Conservation (phyloP, 2,888 invertebrate species). For the Oscheius sp. region DNA sequence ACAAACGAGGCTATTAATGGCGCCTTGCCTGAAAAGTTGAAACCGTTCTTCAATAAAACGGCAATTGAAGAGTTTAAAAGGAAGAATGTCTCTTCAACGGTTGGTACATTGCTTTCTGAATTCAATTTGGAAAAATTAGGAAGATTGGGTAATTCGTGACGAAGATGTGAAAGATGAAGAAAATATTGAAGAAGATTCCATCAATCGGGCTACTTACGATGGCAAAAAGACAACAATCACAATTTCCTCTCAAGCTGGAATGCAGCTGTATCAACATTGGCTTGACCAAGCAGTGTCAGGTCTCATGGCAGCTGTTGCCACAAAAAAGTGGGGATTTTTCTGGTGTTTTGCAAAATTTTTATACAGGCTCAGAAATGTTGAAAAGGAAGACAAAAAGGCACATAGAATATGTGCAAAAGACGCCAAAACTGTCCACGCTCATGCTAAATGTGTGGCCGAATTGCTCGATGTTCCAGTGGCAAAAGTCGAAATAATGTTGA, state of each 20-base stretch:
- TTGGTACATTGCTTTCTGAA: neutral
- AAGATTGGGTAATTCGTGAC: constrained; percentile 46
- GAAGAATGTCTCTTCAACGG: neutral
- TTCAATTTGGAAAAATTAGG: neutral
- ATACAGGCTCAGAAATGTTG: constrained; percentile 26
- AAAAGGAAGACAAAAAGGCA: constrained; percentile 33
- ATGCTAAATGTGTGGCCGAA: constrained; percentile 47
- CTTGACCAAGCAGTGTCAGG: constrained; percentile 60
- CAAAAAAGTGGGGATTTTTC: constrained; percentile 45
- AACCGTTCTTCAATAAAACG: constrained; percentile 18
- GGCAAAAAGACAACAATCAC: constrained; percentile 45
- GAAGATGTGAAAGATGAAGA: constrained; percentile 44
- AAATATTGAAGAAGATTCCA: neutral
- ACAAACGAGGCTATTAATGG: constrained; percentile 5
- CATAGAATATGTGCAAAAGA: constrained; percentile 41
- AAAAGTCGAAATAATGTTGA: neutral
- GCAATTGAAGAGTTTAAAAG: constrained; percentile 2
- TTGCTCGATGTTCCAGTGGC: constrained; percentile 12
- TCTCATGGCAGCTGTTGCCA: constrained; percentile 61
- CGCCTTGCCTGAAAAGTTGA: constrained; percentile 7
- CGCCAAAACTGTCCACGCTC: constrained; percentile 42
- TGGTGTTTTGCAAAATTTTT: neutral
- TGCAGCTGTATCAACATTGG: constrained; percentile 60
- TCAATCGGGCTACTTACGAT: constrained; percentile 37
- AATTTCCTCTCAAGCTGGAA: constrained; percentile 38